Base-by-base conservation (phyloP, 2,797 vertebrate species). In the Echeneis naucrates region DNA sequence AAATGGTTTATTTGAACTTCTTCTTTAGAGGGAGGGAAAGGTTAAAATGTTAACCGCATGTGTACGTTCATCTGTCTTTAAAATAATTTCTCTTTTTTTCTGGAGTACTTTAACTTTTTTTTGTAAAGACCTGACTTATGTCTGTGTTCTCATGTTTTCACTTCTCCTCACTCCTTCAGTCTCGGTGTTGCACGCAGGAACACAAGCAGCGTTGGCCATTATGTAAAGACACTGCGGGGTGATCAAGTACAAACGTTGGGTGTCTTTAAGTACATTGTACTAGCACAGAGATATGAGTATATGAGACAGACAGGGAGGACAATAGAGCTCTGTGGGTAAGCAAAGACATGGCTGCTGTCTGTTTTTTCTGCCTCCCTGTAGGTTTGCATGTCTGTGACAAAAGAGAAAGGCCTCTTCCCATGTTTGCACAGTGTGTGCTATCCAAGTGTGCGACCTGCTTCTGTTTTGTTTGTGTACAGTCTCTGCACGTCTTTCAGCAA, bases 321-420 rank as follows among this genome's bases (percentile, higher is more conserved):
- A 87, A 88, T 73, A 45, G 58, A 55, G 52, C 76, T 45, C 51
- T 11, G 37, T 76, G 51, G 61, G 67, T 48, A 52, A 87, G 65
- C 53, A 78, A 53, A 88, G 75, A 71, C 62, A 14, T 68, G 64
- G 60, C 74, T 58, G 47, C 60, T 77, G 79, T 74, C 68, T 83
- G 83, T 82, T 86, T n/a, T 88, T 73, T 70, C 78, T 83, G 79
- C 54, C 61, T 83, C 72, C 69, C 77, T 72, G 64, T 55, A 84
- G 78, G 87, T 85, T 88, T 90, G 84, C 76, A 78, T 88, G 86
- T 83, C 70, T 54, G 55, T 66, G 80, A 90, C 84, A 85, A 87
- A 86, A 87, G 72, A 88, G 77, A 88, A 81, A 82, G 82, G 77
- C 82, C 79, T 87, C 76, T 73, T 84, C 69, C 80, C 54, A 66